Conservation (phyloP, 37 sponge, comb jelly and placozoan species). For the Haliclona indistincta region DNA sequence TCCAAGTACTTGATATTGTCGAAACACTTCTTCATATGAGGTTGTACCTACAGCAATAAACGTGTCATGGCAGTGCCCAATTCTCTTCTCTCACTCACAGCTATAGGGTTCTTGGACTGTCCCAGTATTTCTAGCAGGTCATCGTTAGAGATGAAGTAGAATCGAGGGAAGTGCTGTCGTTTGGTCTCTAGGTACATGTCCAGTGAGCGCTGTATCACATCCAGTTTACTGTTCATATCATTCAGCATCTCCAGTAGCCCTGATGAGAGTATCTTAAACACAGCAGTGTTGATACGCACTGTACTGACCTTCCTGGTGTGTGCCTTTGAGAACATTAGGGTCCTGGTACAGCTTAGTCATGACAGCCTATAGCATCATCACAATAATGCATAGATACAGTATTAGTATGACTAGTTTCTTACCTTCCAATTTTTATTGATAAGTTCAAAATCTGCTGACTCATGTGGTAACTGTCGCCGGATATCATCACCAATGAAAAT, state of each 20-base stretch:
- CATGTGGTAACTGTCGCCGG: slow-evolving; percentile 94
- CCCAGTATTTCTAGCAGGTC: slow-evolving; percentile 98
- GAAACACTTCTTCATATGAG: slow-evolving; percentile 99
- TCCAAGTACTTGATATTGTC: slow-evolving; percentile 94
- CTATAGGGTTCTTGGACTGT: slow-evolving; percentile 95
- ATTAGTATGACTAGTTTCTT: background rate
- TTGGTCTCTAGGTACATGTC: slow-evolving; percentile 99
- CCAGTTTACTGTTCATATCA: slow-evolving; percentile 90
- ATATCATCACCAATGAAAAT: slow-evolving; percentile 99
- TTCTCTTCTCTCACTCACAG: slow-evolving; percentile 52
- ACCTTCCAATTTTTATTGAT: slow-evolving; percentile 94
- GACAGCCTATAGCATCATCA: slow-evolving; percentile 25
- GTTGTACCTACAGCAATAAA: slow-evolving; percentile 65
- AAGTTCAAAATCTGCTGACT: slow-evolving; percentile 88
- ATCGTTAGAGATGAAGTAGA: slow-evolving; percentile 99
- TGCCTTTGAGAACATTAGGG: slow-evolving; percentile 92
- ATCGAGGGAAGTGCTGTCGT: slow-evolving; percentile 96
- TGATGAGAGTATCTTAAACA: slow-evolving; percentile 13
- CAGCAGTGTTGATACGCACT: background rate
- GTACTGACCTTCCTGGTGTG: slow-evolving; percentile 69
- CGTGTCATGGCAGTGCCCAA: background rate
- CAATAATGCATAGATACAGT: background rate
- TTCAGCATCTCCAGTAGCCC: slow-evolving; percentile 82
- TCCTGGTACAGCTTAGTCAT: slow-evolving; percentile 82
- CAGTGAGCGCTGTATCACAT: slow-evolving; percentile 93